Conservation (phyloP, 1,140 invertebrate species). For the Chelonus insularis region DNA sequence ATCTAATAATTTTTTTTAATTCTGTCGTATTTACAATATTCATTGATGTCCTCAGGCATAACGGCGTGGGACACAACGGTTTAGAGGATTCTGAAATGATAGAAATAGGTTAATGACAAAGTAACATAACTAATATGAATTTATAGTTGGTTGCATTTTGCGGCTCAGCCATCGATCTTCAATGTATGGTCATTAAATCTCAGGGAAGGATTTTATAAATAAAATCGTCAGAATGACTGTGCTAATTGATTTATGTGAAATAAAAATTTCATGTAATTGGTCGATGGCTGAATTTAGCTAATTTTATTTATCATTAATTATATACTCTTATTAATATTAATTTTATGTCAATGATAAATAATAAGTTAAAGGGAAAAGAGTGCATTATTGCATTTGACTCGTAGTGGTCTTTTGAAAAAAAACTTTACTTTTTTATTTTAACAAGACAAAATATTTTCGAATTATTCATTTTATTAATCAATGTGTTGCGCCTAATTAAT, state of each 20-base stretch:
- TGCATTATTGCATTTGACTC: too few species aligned
- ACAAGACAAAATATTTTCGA: too few species aligned
- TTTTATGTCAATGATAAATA: constrained; percentile 8
- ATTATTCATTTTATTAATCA: too few species aligned
- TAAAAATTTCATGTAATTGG: too few species aligned
- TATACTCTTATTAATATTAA: constrained; percentile 2
- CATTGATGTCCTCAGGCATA: too few species aligned
- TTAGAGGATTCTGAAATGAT: constrained; percentile 55
- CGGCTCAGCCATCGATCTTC: not conserved
- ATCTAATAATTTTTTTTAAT: too few species aligned
- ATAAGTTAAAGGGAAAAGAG: too few species aligned
- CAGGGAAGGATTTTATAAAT: constrained; percentile 23
- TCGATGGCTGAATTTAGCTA: constrained; percentile 19
- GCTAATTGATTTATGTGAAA: too few species aligned
- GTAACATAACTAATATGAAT: not conserved
- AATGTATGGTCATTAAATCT: constrained; percentile 15
- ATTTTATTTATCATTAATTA: too few species aligned
- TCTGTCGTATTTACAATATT: constrained; percentile 11
- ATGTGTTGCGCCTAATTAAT: too few species aligned
- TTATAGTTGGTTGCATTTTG: constrained; percentile 21
- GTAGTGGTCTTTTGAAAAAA: too few species aligned
- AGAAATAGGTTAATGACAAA: constrained; percentile 50
- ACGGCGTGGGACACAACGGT: constrained; percentile 44
- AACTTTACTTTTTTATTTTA: too few species aligned
- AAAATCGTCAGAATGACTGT: not conserved